Evolutionary conservation across 2,888 invertebrate species (phyloP).

Genomic region (Pogonocherus hispidulus): DNA sequence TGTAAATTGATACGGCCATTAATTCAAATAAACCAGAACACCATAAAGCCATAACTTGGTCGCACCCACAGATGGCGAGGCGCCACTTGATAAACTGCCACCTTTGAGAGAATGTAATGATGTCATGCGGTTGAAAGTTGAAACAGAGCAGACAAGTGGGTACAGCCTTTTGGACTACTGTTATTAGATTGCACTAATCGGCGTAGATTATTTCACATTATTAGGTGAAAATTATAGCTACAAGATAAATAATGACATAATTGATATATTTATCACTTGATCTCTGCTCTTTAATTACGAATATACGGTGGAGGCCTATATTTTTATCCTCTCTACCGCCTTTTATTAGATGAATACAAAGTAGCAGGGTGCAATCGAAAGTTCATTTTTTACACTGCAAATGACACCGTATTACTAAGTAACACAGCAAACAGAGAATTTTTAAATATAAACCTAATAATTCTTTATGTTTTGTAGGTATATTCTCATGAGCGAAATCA

Average conservation of each 20-base stretch:
- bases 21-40: slow-evolving; percentile 30
- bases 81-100: slow-evolving; percentile 43
- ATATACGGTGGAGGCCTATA: too few relatives aligned
- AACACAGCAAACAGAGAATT: too few relatives aligned
- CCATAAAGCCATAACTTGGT: slow-evolving; percentile 24
- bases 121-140: neutral
- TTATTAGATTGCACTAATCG: neutral
- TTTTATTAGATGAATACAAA: too few relatives aligned
- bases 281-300: too few relatives aligned
- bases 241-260: neutral
- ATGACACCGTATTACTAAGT: too few relatives aligned
- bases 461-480: too few relatives aligned
- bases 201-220: neutral
- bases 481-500: too few relatives aligned
- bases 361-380: too few relatives aligned
- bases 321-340: too few relatives aligned
- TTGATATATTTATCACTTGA: too few relatives aligned
- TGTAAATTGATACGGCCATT: slow-evolving; percentile 32
- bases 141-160: neutral
- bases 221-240: neutral
- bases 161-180: neutral
- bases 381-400: too few relatives aligned
- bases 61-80: slow-evolving; percentile 47
- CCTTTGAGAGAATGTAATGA: neutral
- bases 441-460: too few relatives aligned